phyloP scores from a whole-genome alignment of 2,797 vertebrate genomes.

The Psittacula derbiana region DNA sequence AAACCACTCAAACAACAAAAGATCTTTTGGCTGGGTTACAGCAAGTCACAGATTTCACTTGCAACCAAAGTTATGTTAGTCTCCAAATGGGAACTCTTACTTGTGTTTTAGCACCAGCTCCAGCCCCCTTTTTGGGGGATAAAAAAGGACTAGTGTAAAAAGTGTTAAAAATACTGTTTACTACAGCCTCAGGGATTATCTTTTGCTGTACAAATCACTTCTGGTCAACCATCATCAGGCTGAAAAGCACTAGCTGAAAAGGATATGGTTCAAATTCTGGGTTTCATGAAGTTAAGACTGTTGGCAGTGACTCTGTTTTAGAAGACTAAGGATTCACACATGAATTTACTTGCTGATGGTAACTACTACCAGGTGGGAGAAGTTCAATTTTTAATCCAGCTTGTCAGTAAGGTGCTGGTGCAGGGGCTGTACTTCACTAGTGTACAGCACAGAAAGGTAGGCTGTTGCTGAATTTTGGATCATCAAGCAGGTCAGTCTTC shows the following conservation, averaged over 20 bases:
- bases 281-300: neutral
- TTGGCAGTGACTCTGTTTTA: neutral
- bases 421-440: neutral
- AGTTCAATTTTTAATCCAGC: neutral
- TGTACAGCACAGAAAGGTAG: neutral
- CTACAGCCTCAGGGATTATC: neutral
- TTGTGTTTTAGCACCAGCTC: neutral
- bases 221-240: neutral
- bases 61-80: neutral
- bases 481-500: neutral
- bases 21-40: neutral
- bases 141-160: neutral
- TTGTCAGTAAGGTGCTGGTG: neutral
- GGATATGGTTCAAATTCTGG: neutral
- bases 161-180: neutral
- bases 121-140: neutral
- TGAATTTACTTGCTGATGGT: neutral
- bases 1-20: neutral
- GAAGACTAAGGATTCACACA: neutral
- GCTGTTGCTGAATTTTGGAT: accelerated
- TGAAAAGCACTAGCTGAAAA: neutral
- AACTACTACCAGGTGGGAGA: neutral
- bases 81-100: neutral
- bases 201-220: neutral
- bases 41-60: neutral